Evolutionary conservation across 2,888 invertebrate genomes (phyloP).

Genomic region (Neria commutata): DNA sequence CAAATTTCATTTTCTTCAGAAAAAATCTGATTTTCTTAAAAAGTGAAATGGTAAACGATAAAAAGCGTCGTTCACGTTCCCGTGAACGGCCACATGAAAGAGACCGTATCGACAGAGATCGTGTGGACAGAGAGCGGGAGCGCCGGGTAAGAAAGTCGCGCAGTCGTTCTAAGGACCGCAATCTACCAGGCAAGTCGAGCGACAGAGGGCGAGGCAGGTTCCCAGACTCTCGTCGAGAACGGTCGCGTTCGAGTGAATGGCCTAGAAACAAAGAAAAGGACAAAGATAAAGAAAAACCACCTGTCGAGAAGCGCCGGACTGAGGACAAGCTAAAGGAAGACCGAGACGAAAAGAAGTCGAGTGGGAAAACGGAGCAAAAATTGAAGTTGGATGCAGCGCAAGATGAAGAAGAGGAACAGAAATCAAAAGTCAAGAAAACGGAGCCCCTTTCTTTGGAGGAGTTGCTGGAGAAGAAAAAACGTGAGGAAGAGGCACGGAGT

Average conservation of each 20-base stretch:
- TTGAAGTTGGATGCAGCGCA: constrained; percentile 44
- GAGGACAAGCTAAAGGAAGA: constrained; percentile 42
- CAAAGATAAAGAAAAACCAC: not conserved
- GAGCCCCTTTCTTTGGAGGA: constrained; percentile 97
- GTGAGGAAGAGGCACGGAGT: constrained; percentile 91
- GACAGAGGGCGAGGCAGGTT: constrained; percentile 32
- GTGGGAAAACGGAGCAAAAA: constrained; percentile 24
- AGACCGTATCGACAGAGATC: constrained; percentile 23
- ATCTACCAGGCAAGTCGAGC: not conserved
- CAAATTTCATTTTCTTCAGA: no score
- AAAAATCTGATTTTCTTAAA: no score
- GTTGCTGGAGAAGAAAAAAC: constrained; percentile 92
- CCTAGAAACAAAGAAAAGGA: not conserved
- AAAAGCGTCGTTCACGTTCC: constrained; percentile 65
- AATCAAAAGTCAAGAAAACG: constrained; percentile 51
- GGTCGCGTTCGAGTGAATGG: constrained; percentile 41
- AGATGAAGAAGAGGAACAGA: constrained; percentile 62
- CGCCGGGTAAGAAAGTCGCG: constrained; percentile 44
- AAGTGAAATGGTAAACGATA: constrained; percentile 64
- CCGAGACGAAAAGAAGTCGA: constrained; percentile 28
- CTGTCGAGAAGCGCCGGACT: constrained; percentile 28
- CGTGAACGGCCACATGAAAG: constrained; percentile 45
- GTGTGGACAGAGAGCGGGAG: constrained; percentile 17
- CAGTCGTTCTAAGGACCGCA: constrained; percentile 46
- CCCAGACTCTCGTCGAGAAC: constrained; percentile 33